phyloP scores from a whole-genome alignment of 2,888 invertebrate species.

The Gasteruption jaculator region DNA sequence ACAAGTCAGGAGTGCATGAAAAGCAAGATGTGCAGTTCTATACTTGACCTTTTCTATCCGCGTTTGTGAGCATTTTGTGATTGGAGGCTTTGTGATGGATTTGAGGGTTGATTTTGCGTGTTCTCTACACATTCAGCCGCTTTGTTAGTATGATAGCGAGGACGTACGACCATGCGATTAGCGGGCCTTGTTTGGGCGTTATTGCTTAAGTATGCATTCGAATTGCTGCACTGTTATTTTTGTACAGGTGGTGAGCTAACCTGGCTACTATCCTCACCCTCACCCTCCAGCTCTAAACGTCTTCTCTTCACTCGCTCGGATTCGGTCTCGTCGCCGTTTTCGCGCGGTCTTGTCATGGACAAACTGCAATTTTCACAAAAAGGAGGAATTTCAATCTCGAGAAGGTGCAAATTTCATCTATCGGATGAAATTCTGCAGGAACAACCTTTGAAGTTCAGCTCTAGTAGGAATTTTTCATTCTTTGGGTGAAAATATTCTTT shows the following conservation, averaged over 20 bases:
- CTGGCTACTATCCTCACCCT: conserved; percentile 50
- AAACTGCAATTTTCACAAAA: conserved; percentile 41
- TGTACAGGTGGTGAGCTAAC: conserved; percentile 45
- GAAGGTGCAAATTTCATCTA: no score
- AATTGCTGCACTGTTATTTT: no score
- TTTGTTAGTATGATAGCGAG: no score
- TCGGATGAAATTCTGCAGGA: no score
- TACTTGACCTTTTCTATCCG: conserved; percentile 48
- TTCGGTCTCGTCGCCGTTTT: conserved; percentile 44
- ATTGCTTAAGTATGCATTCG: conserved; percentile 4
- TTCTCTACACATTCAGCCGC: no score
- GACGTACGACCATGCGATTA: no score
- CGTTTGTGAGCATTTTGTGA: conserved; percentile 19
- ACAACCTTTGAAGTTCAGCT: no score
- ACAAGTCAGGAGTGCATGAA: no score
- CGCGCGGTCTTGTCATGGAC: conserved; percentile 42
- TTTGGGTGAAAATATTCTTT: no score
- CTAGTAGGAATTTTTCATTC: no score
- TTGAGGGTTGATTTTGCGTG: no score
- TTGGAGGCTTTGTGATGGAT: neutral
- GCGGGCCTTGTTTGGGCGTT: conserved; percentile 7
- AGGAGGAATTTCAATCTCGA: no score
- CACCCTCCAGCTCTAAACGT: conserved; percentile 47
- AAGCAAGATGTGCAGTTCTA: conserved; percentile 29
- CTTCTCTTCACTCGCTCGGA: conserved; percentile 44